Base-by-base conservation (phyloP, 2,113 vertebrate species). In the Chaetodon auriga region DNA sequence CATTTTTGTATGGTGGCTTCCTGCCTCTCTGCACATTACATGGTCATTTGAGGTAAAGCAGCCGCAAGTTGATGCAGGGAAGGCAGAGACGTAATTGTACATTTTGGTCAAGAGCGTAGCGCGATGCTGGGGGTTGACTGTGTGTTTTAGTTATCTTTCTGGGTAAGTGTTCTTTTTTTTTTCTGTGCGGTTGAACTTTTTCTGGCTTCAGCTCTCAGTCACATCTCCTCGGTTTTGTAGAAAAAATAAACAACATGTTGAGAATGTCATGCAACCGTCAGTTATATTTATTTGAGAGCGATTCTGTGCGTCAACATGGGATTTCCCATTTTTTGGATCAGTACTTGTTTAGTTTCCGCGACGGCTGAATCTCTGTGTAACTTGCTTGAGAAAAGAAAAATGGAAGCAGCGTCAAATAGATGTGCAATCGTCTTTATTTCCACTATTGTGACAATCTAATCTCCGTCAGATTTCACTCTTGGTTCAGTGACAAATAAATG, bases 41-140 rank as follows among this genome's bases (percentile, higher is more conserved):
- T 88, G 85, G 91, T 92, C 87, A 90, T 94, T 93, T 94, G 90
- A 93, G 92, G 92, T 92, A 58, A 90, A 86, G 80, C 60, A 15
- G 77, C 85, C 81, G 7, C 78, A 63, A 86, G 86, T 71, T 48
- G 80, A 78, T 84, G 82, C 74, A 89, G 82, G 16, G 63, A 87
- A 87, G 87, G 88, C 83, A 54, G 73, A 88, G 77, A 79, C 41
- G 74, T 92, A 93, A 91, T 93, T 93, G 89, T 81, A 92, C 68
- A 81, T 81, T 81, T 85, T 80, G 83, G 84, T 87, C 35, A 66
- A 35, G 72, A 51, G 84, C 25, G 71, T 62, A 65, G 53, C 21
- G 73, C 36, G 45, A 86, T 2, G 81, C 78, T 78, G 81, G 83
- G 73, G 76, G 80, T 68, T 81, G 41, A 68, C 82, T 85, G 45